phyloP scores from a whole-genome alignment of 2,888 invertebrate species.

The Limnephilus marmoratus region DNA sequence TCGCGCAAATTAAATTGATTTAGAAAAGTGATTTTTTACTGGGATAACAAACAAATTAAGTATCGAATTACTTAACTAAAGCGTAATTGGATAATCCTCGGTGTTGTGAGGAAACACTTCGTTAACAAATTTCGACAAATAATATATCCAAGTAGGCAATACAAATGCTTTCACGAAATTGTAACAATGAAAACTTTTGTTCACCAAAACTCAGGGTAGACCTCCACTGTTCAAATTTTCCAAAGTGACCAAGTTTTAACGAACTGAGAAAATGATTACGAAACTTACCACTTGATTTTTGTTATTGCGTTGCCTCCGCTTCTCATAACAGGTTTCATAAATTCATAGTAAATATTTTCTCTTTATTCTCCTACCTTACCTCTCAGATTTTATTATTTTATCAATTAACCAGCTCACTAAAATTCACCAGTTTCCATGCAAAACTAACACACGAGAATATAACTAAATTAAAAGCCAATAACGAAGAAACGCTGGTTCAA shows the following conservation, averaged over 20 bases:
- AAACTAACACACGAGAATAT: too few relatives aligned
- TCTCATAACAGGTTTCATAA: neutral
- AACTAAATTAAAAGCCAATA: too few relatives aligned
- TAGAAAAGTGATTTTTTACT: neutral
- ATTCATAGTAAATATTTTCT: too few relatives aligned
- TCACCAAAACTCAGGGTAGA: neutral
- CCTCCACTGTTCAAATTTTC: neutral
- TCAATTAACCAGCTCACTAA: neutral
- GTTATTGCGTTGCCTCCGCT: neutral
- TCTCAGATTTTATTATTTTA: neutral
- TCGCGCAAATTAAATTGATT: neutral
- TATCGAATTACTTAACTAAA: neutral
- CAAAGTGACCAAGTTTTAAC: neutral
- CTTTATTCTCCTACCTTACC: too few relatives aligned
- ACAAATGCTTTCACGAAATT: neutral
- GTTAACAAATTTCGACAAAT: neutral
- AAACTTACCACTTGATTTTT: neutral
- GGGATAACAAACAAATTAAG: neutral
- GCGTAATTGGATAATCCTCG: neutral
- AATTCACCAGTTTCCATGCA: too few relatives aligned
- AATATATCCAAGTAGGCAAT: neutral
- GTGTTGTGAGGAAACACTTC: neutral
- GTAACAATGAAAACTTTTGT: conserved; percentile 2
- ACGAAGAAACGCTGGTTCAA: too few relatives aligned
- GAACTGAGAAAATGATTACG: neutral